A percentile compares a stretch with the other conserved stretches of the same genome.
Conservation (phyloP, 2,797 vertebrate genomes). For the Gastrophryne carolinensis region DNA sequence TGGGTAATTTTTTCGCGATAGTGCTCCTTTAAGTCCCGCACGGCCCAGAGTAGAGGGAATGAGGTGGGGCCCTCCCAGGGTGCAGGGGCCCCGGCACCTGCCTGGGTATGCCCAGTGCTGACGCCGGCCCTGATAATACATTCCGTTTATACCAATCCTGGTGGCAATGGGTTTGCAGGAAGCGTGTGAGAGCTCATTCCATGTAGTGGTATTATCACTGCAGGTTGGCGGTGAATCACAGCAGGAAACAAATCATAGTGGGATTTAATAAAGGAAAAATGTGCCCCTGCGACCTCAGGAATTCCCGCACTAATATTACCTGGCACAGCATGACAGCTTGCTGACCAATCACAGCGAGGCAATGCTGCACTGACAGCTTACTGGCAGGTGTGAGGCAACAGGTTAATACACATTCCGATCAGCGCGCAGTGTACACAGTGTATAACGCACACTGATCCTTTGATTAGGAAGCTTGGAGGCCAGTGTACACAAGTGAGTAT, state of each 20-base stretch:
- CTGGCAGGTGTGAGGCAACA: background rate
- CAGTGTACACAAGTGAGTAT: too few species aligned
- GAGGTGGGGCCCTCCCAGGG: too few species aligned
- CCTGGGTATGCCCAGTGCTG: too few species aligned
- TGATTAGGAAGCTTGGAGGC: too few species aligned
- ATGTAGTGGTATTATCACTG: background rate
- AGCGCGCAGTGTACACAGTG: background rate
- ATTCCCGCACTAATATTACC: background rate
- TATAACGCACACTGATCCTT: too few species aligned
- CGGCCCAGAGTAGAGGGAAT: too few species aligned
- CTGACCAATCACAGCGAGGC: background rate
- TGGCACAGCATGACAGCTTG: background rate
- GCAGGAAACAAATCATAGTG: background rate
- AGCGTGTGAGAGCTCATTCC: background rate
- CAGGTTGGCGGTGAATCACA: background rate
- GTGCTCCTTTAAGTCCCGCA: too few species aligned
- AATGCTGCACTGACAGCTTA: background rate
- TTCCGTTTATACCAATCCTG: too few species aligned
- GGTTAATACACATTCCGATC: background rate
- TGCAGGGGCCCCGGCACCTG: too few species aligned
- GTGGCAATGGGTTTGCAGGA: background rate
- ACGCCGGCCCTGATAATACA: too few species aligned
- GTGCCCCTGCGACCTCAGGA: background rate
- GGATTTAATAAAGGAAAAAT: background rate
- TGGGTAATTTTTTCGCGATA: too few species aligned